These are phyloP conservation scores for Salvator merianae DNA, from an alignment of 2,113 vertebrate genomes.

Conservation along the genomic window DNA sequence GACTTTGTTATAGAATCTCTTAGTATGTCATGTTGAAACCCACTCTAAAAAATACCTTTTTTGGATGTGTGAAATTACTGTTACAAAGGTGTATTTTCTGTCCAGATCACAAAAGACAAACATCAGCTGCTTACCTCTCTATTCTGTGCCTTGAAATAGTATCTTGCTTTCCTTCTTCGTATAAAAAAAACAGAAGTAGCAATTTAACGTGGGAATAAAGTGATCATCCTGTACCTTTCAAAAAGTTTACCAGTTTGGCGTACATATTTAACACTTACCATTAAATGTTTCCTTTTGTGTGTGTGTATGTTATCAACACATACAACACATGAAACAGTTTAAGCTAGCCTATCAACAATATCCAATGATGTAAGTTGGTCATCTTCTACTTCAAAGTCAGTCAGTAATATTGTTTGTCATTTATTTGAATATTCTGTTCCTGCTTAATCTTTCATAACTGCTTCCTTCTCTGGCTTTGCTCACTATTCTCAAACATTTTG, in stretches of 20 bases:
- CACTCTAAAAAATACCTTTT: background rate
- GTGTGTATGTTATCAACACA: too few species aligned
- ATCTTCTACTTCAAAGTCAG: background rate
- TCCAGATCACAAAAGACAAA: background rate
- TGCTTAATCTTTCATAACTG: background rate
- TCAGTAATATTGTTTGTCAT: constrained; percentile 2
- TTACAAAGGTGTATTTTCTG: background rate
- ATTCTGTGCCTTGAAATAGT: background rate
- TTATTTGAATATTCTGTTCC: constrained; percentile 26
- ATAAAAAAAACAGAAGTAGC: too few species aligned
- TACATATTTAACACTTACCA: background rate
- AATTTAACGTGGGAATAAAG: background rate
- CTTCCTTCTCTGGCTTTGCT: background rate
- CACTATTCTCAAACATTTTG: background rate
- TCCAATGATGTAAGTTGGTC: too few species aligned
- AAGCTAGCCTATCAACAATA: too few species aligned
- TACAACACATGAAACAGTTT: too few species aligned
- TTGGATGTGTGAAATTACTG: background rate
- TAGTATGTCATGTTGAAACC: background rate
- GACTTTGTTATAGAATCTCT: background rate
- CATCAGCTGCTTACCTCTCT: background rate
- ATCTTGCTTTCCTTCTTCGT: background rate
- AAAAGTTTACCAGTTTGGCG: too few species aligned
- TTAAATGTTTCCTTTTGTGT: background rate
- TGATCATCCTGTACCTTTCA: too few species aligned